A percentile compares a stretch with the other conserved stretches of the same genome.
Evolutionary conservation across 2,113 vertebrate species (phyloP).

Genomic region (Sebastes fasciatus): DNA sequence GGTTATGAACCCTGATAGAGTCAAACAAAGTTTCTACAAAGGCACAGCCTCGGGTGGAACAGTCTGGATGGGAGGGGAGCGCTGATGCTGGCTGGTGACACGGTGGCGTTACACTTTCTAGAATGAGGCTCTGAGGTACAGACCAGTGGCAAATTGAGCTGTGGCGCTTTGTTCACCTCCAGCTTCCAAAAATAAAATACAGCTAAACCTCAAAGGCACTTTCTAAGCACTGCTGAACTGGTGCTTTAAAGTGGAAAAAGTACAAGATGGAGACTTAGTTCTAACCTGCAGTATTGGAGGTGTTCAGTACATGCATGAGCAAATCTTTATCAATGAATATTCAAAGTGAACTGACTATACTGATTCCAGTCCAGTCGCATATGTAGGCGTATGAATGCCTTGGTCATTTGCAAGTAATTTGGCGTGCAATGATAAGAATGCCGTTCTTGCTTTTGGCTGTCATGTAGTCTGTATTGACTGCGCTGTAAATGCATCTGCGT

Average conservation of each 20-base stretch:
- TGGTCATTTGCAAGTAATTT: too few species aligned
- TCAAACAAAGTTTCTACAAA: background rate
- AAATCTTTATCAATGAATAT: background rate
- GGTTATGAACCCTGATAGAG: conserved; percentile 1
- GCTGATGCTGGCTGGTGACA: conserved; percentile 28
- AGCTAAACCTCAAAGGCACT: conserved; percentile 22
- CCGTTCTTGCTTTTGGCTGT: too few species aligned
- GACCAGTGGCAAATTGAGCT: conserved; percentile 44
- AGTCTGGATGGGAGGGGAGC: background rate
- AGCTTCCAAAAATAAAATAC: conserved; percentile 34
- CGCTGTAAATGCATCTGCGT: too few species aligned
- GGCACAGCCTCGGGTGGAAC: background rate
- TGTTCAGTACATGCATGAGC: background rate
- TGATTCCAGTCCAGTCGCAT: too few species aligned
- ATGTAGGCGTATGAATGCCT: too few species aligned
- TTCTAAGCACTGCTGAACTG: background rate
- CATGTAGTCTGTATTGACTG: too few species aligned
- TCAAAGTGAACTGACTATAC: background rate
- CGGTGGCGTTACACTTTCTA: conserved; percentile 12
- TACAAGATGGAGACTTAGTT: background rate
- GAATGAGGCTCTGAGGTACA: conserved; percentile 26
- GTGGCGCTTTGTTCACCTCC: conserved; percentile 30
- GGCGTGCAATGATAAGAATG: too few species aligned
- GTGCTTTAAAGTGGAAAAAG: background rate
- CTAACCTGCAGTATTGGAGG: background rate